phyloP scores from a whole-genome alignment of 2,888 invertebrate species.

The Tricholauxania praeusta region DNA sequence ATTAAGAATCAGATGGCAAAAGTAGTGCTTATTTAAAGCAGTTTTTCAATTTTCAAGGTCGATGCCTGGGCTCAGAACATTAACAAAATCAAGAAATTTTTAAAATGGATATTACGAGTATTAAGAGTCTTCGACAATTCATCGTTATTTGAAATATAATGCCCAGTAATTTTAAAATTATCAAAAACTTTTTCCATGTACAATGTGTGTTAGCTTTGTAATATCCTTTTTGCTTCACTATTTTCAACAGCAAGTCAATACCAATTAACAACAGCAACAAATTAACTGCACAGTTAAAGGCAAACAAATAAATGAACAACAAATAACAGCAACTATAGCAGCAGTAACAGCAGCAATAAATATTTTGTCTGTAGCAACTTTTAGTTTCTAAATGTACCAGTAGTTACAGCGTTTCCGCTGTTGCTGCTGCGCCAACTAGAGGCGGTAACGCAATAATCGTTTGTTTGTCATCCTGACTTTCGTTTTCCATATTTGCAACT shows the following conservation, averaged over 20 bases:
- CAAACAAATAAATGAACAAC: slow-evolving; percentile 16
- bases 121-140: too few species aligned
- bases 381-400: slow-evolving; percentile 32
- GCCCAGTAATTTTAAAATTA: too few species aligned
- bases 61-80: too few species aligned
- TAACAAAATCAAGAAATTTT: too few species aligned
- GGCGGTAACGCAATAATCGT: slow-evolving; percentile 42
- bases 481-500: slow-evolving; percentile 38
- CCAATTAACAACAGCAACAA: slow-evolving; percentile 33
- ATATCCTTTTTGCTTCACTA: slow-evolving; percentile 15
- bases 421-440: neutral
- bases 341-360: slow-evolving; percentile 37
- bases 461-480: slow-evolving; percentile 43
- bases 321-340: neutral
- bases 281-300: slow-evolving; percentile 20
- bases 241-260: slow-evolving; percentile 31
- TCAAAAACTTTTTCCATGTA: too few species aligned
- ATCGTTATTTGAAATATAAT: too few species aligned
- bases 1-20: too few species aligned
- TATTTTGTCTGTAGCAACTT: slow-evolving; percentile 39
- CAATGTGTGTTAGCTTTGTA: too few species aligned
- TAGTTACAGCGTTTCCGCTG: slow-evolving; percentile 14
- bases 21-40: too few species aligned
- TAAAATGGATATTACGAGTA: too few species aligned
- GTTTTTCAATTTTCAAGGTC: too few species aligned